Base-by-base conservation (phyloP, 2,113 vertebrate genomes). In the Tiliqua scincoides region DNA sequence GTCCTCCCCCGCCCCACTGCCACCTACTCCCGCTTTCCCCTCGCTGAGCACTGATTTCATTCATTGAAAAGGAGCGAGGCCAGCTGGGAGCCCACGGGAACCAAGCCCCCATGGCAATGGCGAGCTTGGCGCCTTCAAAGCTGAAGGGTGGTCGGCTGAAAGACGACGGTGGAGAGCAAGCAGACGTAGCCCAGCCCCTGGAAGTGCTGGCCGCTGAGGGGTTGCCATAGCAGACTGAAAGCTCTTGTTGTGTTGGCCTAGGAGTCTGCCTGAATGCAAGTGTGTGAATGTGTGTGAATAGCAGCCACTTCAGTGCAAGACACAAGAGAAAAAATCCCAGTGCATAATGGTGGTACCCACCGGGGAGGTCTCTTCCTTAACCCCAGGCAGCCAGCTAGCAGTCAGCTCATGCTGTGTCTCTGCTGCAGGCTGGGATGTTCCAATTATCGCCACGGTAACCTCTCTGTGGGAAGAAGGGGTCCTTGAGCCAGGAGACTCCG, bases 371-470 rank as follows among this genome's bases (percentile, higher is more conserved):
- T 57, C 35, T 72, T 73, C 40, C 67, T 63, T 62, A 48, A 59
- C 57, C 54, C n/a, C 74, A 72, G 74, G 74, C 86, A 48, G 65
- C 40, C 73, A 52, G 74, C 74, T 52, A 72, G 86, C 79, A 62
- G 74, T 79, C 86, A 79, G 20, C 67, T 62, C 86, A 27, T 37
- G 65, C 65, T 52, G 81, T 6, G 82, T n/a, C 35, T 86, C 43
- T 81, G 70, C 78, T 74, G 70, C 59, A 23, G 70, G 78, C 57
- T 68, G 80, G 70, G 84, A 65, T 72, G 59, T 52, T 74, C 78
- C 85, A 80, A 81, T 86, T 86, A 86, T 86, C 78, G 30, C 70
- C 77, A 80, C 57, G 17, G 85, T 74, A 81, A 86, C 77, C 70
- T 73, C 77, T 86, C 40, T 52, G 48, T 74, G 70, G 59, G 68